Conservation (phyloP, 2,888 invertebrate genomes). For the Eubasilissa splendida region DNA sequence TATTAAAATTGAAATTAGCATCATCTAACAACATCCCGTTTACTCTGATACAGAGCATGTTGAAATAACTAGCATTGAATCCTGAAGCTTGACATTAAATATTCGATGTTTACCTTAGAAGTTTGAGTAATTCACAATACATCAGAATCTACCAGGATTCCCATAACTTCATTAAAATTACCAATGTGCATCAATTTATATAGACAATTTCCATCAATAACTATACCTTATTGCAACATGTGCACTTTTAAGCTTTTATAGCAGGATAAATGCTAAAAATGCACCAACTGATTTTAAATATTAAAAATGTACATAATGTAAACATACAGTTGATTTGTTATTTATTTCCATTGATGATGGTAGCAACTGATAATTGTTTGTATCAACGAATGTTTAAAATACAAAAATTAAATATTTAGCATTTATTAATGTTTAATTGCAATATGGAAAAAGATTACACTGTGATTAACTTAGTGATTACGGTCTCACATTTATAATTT, state of each 20-base stretch:
- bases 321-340: conserved; percentile 22
- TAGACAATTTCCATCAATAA: conserved; percentile 13
- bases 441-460: conserved; percentile 47
- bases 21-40: conserved; percentile 36
- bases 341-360: conserved; percentile 27
- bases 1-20: conserved; percentile 9
- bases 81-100: neutral
- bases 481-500: conserved; percentile 47
- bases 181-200: conserved; percentile 24
- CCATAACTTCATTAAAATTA: neutral
- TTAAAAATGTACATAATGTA: conserved; percentile 12
- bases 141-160: neutral
- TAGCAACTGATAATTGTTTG: conserved; percentile 1
- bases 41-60: conserved; percentile 56
- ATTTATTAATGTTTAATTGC: conserved; percentile 57
- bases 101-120: neutral
- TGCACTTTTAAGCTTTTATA: conserved; percentile 56
- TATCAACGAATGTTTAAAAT: conserved; percentile 47
- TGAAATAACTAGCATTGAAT: conserved; percentile 25
- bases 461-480: conserved; percentile 50
- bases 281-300: conserved; percentile 28
- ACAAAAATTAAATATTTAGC: conserved; percentile 54
- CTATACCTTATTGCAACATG: conserved; percentile 14
- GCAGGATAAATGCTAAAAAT: conserved; percentile 56
- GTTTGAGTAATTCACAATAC: neutral